Base-by-base conservation (phyloP, 2,888 invertebrate genomes). In the Eupsilia transversa region DNA sequence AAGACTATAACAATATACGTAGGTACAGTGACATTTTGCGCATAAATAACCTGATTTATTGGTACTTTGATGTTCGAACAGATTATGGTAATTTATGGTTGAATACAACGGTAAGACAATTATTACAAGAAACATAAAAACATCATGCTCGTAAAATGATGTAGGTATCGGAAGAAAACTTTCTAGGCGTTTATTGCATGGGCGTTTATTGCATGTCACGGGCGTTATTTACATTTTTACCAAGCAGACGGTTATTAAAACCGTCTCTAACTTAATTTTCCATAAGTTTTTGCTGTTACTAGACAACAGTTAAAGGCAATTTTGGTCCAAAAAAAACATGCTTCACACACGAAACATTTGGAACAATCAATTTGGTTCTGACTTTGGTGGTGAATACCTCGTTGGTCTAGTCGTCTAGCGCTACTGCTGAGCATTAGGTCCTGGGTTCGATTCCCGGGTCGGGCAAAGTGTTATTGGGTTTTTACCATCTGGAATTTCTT, bases 21-120 rank as follows among this genome's bases (percentile, higher is more conserved):
- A 3, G 49, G 54, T 61, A 61, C 59, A 17, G 59, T 74, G 57
- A 66, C 60, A 79, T 71, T 60, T 30, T 74, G 70, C 38, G 46
- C 70, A 79, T 79, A 74, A 74, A 83, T 70, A 67, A 74, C 27
- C 60, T 74, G 66, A 74, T 79, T 83, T 83, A 83, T 79, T 64
- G 56, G 23, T 54, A 59, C 27, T 83, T 80, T 65, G 56, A 74
- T 64, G 64, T 68, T 67, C 27, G 14, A 60, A 74, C 59, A 38
- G 74, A 83, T 74, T 83, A 68, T 56, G 59, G 46, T 63, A 60
- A 80, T 73, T 83, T 79, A 74, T 64, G 54, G 49, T 63, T 20
- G 43, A 64, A 33, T 41, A 38, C 63, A 74, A 54, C 33, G 43
- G 56, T 65, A 46, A n/a, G 27, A 63, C 43, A 64, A 79, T 79